Conservation (phyloP, 1,140 invertebrate genomes). For the Drosophila oshimai region DNA sequence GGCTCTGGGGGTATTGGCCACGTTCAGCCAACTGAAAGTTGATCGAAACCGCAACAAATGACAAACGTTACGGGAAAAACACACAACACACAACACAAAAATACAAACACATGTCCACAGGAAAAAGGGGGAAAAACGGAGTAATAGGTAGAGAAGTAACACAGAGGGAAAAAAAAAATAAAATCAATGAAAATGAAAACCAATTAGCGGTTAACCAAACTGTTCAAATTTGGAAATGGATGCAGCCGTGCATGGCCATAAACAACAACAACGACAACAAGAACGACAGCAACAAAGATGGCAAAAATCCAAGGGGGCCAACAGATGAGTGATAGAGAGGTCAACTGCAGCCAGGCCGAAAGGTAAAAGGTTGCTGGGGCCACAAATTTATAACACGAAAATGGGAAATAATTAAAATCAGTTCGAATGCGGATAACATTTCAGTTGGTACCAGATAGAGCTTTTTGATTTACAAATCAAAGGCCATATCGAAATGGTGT, state of each 20-base stretch:
- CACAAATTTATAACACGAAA: constrained; percentile 50
- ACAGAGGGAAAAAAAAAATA: constrained; percentile 22
- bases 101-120: neutral
- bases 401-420: constrained; percentile 54
- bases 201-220: constrained; percentile 80
- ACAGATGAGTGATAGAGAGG: constrained; percentile 37
- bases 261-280: constrained; percentile 54
- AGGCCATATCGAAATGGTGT: neutral
- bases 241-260: constrained; percentile 70
- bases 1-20: neutral
- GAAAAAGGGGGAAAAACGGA: neutral
- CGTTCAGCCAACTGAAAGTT: constrained; percentile 67
- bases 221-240: constrained; percentile 81
- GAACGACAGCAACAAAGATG: constrained; percentile 7
- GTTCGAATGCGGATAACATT: constrained; percentile 7
- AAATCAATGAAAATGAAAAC: constrained; percentile 81
- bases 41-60: constrained; percentile 79
- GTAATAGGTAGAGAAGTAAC: neutral
- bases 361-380: constrained; percentile 51
- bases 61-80: constrained; percentile 69
- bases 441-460: neutral
- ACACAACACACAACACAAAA: constrained; percentile 38
- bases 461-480: constrained; percentile 28
- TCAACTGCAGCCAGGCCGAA: constrained; percentile 34
- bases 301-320: neutral